phyloP scores from a whole-genome alignment of 1,140 invertebrate genomes.

The Aphelenchoides besseyi region DNA sequence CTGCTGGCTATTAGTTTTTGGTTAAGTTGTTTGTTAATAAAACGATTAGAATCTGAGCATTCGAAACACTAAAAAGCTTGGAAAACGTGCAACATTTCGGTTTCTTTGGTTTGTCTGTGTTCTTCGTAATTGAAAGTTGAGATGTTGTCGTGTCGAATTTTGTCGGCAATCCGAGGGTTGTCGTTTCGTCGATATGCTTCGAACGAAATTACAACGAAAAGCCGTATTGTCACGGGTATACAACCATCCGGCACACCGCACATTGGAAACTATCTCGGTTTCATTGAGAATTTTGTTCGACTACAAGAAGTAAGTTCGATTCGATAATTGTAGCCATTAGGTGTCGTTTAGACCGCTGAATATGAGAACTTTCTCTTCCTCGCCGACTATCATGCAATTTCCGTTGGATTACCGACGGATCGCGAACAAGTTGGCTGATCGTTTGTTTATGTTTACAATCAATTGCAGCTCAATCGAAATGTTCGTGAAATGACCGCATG shows the following conservation, averaged over 20 bases:
- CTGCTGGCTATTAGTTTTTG: too few species aligned
- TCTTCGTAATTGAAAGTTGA: too few species aligned
- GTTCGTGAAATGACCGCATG: constrained; percentile 77
- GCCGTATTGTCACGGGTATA: constrained; percentile 79
- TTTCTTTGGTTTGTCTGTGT: too few species aligned
- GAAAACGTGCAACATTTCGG: too few species aligned
- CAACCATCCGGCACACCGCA: constrained; percentile 91
- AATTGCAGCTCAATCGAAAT: constrained; percentile 66
- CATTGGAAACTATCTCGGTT: constrained; percentile 94
- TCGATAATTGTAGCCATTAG: constrained; percentile 15
- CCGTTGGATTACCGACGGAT: constrained; percentile 71
- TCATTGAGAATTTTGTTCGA: constrained; percentile 79
- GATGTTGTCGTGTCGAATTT: not conserved
- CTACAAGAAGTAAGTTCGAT: constrained; percentile 72
- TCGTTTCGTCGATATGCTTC: too few species aligned
- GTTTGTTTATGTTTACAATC: not conserved
- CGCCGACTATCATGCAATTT: constrained; percentile 91
- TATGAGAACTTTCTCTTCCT: constrained; percentile 76
- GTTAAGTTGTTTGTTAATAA: too few species aligned
- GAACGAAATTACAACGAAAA: constrained; percentile 6
- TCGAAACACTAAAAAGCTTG: too few species aligned
- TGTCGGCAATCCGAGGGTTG: not conserved
- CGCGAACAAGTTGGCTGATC: constrained; percentile 58
- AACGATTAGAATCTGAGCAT: not conserved
- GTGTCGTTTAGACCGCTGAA: constrained; percentile 32